Percentiles rank a stretch among this genome's conserved stretches.
Conservation (phyloP, 2,113 vertebrate species). For the Addax nasomaculatus region DNA sequence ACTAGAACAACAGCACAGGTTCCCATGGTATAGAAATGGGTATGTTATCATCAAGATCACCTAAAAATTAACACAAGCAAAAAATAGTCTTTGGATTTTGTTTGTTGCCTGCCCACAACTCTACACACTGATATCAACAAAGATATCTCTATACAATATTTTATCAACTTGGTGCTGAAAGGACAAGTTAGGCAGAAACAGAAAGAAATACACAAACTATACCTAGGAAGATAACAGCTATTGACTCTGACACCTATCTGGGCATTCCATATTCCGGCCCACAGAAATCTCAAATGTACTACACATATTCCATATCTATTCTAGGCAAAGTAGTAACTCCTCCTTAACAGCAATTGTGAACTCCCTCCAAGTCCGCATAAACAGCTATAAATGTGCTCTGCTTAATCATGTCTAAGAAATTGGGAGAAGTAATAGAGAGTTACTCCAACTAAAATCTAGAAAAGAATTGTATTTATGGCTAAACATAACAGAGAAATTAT, state of each 20-base stretch:
- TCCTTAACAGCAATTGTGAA: conserved; percentile 67
- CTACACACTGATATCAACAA: not conserved
- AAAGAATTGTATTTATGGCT: conserved; percentile 37
- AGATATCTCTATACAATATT: not conserved
- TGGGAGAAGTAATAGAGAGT: conserved; percentile 43
- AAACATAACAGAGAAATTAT: conserved; percentile 58
- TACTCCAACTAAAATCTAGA: conserved; percentile 56
- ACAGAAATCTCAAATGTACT: conserved; percentile 40
- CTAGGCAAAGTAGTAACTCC: conserved; percentile 66
- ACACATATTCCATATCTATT: conserved; percentile 58
- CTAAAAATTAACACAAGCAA: not conserved
- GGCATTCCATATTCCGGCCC: conserved; percentile 64
- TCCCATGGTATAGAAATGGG: not conserved
- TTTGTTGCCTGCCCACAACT: not conserved
- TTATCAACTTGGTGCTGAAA: not conserved
- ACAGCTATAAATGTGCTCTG: conserved; percentile 49
- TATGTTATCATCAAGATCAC: not conserved
- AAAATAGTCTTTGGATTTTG: not conserved
- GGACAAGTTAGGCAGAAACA: not conserved
- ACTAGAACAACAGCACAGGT: not conserved
- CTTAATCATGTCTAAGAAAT: conserved; percentile 70
- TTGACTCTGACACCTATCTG: conserved; percentile 38
- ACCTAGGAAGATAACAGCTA: conserved; percentile 52
- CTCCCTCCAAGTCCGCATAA: conserved; percentile 44
- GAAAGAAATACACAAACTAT: not conserved